A percentile compares a stretch with the other conserved stretches of the same genome.
These are phyloP conservation scores for Temnopleurus reevesii DNA, from an alignment of 53 echinoderm and acorn worm species.

Conservation along the genomic window DNA sequence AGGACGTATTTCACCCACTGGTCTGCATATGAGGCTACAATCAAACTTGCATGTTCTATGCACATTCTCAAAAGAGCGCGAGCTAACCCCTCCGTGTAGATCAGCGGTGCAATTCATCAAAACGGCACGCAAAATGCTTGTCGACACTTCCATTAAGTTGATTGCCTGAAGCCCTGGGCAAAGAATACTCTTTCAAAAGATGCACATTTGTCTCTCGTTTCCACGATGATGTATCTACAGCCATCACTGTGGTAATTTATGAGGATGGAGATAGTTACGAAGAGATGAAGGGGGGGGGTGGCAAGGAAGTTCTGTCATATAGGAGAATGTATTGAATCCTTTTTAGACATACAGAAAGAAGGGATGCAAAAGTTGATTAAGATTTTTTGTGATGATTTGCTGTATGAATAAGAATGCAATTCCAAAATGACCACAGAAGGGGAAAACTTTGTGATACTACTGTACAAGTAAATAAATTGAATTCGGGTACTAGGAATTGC, in stretches of 20 bases:
- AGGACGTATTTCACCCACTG: not conserved
- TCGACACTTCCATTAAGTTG: slow-evolving; percentile 56
- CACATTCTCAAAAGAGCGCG: not conserved
- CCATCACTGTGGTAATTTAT: slow-evolving; percentile 13
- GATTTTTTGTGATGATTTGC: too few species aligned
- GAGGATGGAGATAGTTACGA: not conserved
- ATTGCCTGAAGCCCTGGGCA: slow-evolving; percentile 53
- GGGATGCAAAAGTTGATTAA: too few species aligned
- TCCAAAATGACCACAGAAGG: too few species aligned
- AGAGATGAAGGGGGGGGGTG: not conserved
- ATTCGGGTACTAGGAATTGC: too few species aligned
- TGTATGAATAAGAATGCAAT: too few species aligned
- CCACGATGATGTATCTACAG: slow-evolving; percentile 2
- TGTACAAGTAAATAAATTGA: too few species aligned
- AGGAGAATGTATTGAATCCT: too few species aligned
- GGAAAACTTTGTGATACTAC: too few species aligned
- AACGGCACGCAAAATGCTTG: slow-evolving; percentile 43
- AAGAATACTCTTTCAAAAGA: slow-evolving; percentile 8
- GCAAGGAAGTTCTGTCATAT: too few species aligned
- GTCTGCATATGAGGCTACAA: not conserved
- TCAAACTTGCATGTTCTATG: not conserved
- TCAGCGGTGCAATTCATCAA: slow-evolving; percentile 46
- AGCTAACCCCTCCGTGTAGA: not conserved
- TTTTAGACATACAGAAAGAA: too few species aligned
- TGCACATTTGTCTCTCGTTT: not conserved